Percentiles rank a stretch among this genome's conserved stretches.
Evolutionary conservation across 2,113 vertebrate genomes (phyloP).

Genomic region (Scatophagus argus): DNA sequence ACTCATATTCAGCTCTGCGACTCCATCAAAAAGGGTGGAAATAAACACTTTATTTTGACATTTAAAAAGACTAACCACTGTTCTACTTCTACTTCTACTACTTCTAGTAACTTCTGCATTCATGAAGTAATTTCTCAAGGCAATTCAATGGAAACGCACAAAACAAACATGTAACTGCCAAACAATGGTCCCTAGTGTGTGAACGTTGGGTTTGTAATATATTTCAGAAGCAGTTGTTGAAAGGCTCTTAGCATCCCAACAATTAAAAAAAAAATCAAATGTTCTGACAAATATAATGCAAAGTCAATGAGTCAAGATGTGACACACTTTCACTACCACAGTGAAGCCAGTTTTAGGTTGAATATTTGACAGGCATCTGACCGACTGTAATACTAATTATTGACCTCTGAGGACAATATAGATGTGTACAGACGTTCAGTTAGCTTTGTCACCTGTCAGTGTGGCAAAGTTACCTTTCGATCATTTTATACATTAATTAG

Average conservation of each 20-base stretch:
- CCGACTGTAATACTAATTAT: too few relatives aligned
- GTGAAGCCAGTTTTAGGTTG: too few relatives aligned
- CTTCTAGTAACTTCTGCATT: conserved; percentile 4
- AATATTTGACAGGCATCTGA: too few relatives aligned
- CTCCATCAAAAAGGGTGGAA: conserved; percentile 24
- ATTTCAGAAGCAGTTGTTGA: too few relatives aligned
- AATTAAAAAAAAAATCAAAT: too few relatives aligned
- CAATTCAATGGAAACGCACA: neutral
- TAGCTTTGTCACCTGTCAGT: neutral
- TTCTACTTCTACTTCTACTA: conserved; percentile 1
- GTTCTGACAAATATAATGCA: too few relatives aligned
- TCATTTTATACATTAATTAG: neutral
- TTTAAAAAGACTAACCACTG: neutral
- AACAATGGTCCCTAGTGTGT: neutral
- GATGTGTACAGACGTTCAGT: conserved; percentile 11
- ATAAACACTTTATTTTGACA: conserved; percentile 40
- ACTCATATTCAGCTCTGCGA: neutral
- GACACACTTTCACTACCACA: too few relatives aligned
- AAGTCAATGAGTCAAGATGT: too few relatives aligned
- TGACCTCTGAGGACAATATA: neutral
- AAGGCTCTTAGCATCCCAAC: too few relatives aligned
- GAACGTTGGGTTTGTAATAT: too few relatives aligned
- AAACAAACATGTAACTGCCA: neutral
- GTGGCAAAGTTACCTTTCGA: neutral
- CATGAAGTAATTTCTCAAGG: neutral